Evolutionary conservation across 2,888 invertebrate genomes (phyloP).

Genomic region (Orthosia cruda): DNA sequence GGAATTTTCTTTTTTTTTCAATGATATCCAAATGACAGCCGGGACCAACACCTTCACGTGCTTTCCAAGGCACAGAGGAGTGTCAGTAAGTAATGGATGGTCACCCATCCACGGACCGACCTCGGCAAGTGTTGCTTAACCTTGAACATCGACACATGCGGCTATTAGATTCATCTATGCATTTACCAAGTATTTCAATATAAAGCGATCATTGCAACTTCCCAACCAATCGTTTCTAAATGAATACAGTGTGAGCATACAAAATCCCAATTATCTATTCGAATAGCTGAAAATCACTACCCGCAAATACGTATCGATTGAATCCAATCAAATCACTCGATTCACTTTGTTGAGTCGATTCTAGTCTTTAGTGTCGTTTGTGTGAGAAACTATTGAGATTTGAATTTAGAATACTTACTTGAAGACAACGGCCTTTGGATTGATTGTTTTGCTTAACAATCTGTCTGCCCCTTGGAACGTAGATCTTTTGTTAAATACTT

Average conservation of each 20-base stretch:
- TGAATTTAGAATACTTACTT: conserved; percentile 36
- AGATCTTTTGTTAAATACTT: background rate
- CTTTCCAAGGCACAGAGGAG: too few species aligned
- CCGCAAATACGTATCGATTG: conserved; percentile 53
- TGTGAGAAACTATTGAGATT: conserved; percentile 31
- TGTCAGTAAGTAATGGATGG: too few species aligned
- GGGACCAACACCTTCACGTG: too few species aligned
- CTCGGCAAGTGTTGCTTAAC: too few species aligned
- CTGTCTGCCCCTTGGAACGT: background rate
- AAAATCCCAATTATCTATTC: conserved; percentile 37
- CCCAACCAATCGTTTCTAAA: background rate
- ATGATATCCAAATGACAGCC: too few species aligned
- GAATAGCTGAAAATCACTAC: conserved; percentile 34
- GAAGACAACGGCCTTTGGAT: background rate
- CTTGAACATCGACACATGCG: too few species aligned
- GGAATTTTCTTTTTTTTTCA: too few species aligned
- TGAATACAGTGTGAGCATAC: conserved; percentile 22
- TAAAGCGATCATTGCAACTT: background rate
- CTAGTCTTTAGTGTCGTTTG: conserved; percentile 30
- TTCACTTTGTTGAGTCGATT: conserved; percentile 39
- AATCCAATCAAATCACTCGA: conserved; percentile 47
- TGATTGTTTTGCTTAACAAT: background rate
- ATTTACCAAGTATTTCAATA: background rate
- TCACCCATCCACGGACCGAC: too few species aligned
- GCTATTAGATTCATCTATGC: too few species aligned